Conservation (phyloP, 2,113 vertebrate genomes). For the Apodemus speciosus region DNA sequence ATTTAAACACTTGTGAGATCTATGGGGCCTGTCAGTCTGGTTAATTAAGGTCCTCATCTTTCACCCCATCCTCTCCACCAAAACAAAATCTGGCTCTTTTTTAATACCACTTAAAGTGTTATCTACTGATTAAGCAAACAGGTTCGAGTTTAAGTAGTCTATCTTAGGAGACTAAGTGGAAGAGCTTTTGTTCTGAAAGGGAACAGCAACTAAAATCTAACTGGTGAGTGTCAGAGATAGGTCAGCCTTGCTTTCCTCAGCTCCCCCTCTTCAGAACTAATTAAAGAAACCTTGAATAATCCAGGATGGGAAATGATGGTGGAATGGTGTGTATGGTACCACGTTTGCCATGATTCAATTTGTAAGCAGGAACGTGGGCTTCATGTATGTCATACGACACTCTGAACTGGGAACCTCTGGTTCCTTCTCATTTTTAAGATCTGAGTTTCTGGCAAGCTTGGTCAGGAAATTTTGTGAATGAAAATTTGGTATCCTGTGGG, state of each 20-base stretch:
- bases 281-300: slow-evolving; percentile 8
- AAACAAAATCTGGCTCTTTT: slow-evolving; percentile 86
- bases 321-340: neutral
- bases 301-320: neutral
- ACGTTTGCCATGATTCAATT: neutral
- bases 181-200: slow-evolving; percentile 59
- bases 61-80: slow-evolving; percentile 64
- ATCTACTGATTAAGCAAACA: slow-evolving; percentile 85
- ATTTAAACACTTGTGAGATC: slow-evolving; percentile 90
- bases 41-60: slow-evolving; percentile 86
- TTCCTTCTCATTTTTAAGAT: slow-evolving; percentile 19
- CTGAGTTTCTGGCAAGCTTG: neutral
- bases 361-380: neutral
- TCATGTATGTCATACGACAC: neutral
- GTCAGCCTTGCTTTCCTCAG: neutral
- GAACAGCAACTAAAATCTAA: slow-evolving; percentile 17
- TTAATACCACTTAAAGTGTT: slow-evolving; percentile 84
- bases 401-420: neutral
- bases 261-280: slow-evolving; percentile 19
- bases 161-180: slow-evolving; percentile 57
- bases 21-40: slow-evolving; percentile 87
- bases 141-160: slow-evolving; percentile 76
- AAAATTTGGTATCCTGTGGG: neutral
- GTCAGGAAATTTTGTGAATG: neutral
- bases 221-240: neutral